phyloP scores from a whole-genome alignment of 1,140 invertebrate genomes.

The Acromyrmex echinatior region DNA sequence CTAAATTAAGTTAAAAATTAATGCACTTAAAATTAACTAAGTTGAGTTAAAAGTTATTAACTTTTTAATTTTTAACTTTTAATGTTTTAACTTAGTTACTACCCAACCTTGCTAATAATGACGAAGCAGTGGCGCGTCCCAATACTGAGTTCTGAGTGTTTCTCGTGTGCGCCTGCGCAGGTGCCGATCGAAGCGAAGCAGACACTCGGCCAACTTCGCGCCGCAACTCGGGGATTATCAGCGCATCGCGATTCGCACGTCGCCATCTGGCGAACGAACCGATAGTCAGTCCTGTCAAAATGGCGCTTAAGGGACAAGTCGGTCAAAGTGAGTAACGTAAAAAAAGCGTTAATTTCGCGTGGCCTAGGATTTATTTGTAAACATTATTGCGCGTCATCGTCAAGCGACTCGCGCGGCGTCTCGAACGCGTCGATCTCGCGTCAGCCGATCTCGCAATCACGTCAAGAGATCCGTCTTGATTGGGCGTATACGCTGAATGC shows the following conservation, averaged over 20 bases:
- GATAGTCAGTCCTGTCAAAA: conserved; percentile 84
- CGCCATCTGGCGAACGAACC: conserved; percentile 63
- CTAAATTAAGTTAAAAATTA: too few relatives aligned
- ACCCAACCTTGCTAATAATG: too few relatives aligned
- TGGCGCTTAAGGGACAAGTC: conserved; percentile 88
- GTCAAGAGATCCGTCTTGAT: conserved; percentile 78
- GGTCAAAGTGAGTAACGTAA: conserved; percentile 87
- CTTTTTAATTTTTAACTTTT: too few relatives aligned
- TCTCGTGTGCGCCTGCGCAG: conserved; percentile 25
- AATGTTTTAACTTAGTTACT: too few relatives aligned
- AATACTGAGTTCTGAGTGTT: too few relatives aligned
- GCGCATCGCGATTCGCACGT: background rate
- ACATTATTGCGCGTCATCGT: background rate
- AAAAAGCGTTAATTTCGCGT: conserved; percentile 79
- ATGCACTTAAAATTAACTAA: too few relatives aligned
- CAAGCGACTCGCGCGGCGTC: background rate
- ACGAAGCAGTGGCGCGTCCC: too few relatives aligned
- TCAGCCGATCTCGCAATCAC: background rate
- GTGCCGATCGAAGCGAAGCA: conserved; percentile 46
- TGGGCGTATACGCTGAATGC: conserved; percentile 71
- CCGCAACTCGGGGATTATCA: background rate
- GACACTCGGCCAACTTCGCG: background rate
- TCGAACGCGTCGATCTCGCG: background rate
- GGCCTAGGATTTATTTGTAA: conserved; percentile 19
- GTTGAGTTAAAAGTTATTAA: too few relatives aligned